Conservation (phyloP, 1,140 invertebrate species). For the Drosophila eugracilis region DNA sequence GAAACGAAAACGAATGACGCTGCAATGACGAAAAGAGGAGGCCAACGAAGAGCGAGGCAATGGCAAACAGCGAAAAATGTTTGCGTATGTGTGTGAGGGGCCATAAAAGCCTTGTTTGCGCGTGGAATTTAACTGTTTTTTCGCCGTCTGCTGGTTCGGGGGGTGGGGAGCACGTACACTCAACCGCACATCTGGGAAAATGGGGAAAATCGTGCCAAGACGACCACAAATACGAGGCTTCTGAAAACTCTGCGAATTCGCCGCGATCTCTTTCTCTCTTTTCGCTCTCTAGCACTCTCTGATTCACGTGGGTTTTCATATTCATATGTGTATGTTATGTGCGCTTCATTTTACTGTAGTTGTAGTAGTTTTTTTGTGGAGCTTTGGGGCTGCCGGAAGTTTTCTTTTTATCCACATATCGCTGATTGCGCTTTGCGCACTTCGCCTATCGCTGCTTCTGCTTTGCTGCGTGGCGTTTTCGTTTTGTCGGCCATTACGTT, state of each 20-base stretch:
- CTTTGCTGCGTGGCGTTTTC: conserved; percentile 77
- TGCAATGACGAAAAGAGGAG: conserved; percentile 45
- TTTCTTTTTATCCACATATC: conserved; percentile 78
- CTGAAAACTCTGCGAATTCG: conserved; percentile 73
- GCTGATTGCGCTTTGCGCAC: conserved; percentile 34
- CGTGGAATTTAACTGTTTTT: conserved; percentile 47
- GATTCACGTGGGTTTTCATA: conserved; percentile 79
- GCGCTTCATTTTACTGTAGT: conserved; percentile 16
- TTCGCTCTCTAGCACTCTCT: conserved; percentile 62
- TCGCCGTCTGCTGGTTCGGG: conserved; percentile 31
- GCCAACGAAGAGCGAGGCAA: conserved; percentile 53
- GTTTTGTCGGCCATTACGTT: conserved; percentile 78
- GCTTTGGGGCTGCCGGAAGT: conserved; percentile 75
- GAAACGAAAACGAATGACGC: conserved; percentile 59
- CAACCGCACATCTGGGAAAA: conserved; percentile 57
- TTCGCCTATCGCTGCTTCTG: conserved; percentile 65
- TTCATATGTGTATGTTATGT: conserved; percentile 18
- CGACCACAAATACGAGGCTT: conserved; percentile 42
- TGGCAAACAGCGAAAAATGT: conserved; percentile 16
- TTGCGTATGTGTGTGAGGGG: conserved; percentile 18
- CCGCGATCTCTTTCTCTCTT: conserved; percentile 58
- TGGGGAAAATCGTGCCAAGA: conserved; percentile 46
- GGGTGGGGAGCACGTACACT: conserved; percentile 19
- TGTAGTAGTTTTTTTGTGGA: conserved; percentile 55
- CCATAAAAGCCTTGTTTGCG: conserved; percentile 47